Conservation (phyloP, 2,797 vertebrate genomes). For the Muraenolepis orangiensis region DNA sequence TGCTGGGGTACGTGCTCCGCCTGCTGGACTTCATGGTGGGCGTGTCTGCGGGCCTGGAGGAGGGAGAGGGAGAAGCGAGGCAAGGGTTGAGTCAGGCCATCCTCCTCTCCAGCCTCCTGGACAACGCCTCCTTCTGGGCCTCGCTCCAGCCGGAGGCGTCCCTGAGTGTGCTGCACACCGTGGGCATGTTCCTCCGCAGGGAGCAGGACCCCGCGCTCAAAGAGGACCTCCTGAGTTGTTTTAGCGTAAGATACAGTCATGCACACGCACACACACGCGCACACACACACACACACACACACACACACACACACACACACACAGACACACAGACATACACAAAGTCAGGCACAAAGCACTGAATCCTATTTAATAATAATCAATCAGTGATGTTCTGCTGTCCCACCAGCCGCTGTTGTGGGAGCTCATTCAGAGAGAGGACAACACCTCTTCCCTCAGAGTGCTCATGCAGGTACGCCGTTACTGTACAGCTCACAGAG, state of each 20-base stretch:
- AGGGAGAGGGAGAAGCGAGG: conserved; percentile 77
- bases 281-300: not conserved
- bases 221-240: conserved; percentile 86
- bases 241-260: conserved; percentile 81
- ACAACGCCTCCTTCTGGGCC: conserved; percentile 84
- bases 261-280: too few species aligned
- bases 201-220: conserved; percentile 74
- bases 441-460: conserved; percentile 77
- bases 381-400: conserved; percentile 36
- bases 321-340: conserved; percentile 5
- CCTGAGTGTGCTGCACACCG: conserved; percentile 77
- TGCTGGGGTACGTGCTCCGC: conserved; percentile 79
- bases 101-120: conserved; percentile 86
- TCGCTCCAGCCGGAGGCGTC: conserved; percentile 75
- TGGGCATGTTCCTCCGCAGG: conserved; percentile 77
- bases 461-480: conserved; percentile 81
- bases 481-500: not conserved
- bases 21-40: conserved; percentile 82
- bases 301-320: too few species aligned
- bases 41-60: conserved; percentile 72
- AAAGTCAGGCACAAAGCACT: not conserved
- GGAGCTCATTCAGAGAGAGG: conserved; percentile 82
- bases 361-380: not conserved
- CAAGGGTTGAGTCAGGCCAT: conserved; percentile 82
- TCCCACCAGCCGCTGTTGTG: conserved; percentile 79